phyloP scores from a whole-genome alignment of 2,113 vertebrate species.

The Seriola dumerili region DNA sequence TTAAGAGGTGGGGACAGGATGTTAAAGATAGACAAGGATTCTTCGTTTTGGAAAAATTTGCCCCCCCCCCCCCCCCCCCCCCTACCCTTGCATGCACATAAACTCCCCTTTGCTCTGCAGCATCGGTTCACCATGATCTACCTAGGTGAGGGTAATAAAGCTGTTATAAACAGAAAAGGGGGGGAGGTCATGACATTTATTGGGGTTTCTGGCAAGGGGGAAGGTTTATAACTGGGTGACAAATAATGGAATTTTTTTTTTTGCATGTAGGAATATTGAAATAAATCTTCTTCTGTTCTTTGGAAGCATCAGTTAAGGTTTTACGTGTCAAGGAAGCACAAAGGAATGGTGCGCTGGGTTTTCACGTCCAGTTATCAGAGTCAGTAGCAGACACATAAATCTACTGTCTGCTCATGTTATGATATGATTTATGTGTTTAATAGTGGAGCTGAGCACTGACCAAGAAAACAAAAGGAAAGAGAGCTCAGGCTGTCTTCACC shows the following conservation, averaged over 20 bases:
- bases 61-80: conserved; percentile 9
- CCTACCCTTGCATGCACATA: not conserved
- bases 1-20: conserved; percentile 68
- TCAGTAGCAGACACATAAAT: not conserved
- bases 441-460: not conserved
- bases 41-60: conserved; percentile 55
- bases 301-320: not conserved
- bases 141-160: conserved; percentile 65
- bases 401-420: not conserved
- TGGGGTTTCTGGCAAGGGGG: conserved; percentile 35
- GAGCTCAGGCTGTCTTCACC: not conserved
- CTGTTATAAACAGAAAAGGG: conserved; percentile 58
- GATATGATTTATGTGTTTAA: conserved; percentile 1
- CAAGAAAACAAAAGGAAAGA: not conserved
- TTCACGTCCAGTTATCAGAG: not conserved
- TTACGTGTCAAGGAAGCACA: conserved; percentile 22
- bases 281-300: conserved; percentile 38
- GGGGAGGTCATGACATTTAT: conserved; percentile 70
- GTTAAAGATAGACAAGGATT: conserved; percentile 52
- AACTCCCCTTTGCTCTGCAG: conserved; percentile 25
- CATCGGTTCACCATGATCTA: conserved; percentile 9
- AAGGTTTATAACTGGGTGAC: conserved; percentile 65
- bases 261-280: conserved; percentile 38
- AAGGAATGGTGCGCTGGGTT: not conserved
- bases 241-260: conserved; percentile 39